These are phyloP conservation scores for Timema podura DNA, from an alignment of 2,888 invertebrate species.

Conservation along the genomic window DNA sequence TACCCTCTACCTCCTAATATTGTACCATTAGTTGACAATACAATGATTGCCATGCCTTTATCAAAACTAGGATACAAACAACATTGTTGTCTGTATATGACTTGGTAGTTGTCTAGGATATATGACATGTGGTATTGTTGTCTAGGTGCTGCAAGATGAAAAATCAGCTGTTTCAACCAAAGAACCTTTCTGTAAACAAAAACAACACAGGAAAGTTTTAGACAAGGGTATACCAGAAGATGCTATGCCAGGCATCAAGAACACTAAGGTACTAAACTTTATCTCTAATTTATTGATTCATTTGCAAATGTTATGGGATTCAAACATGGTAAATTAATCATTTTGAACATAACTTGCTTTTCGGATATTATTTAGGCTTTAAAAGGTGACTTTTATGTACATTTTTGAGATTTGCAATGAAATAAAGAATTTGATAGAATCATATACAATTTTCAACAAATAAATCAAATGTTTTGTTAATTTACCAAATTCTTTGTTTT, in stretches of 20 bases:
- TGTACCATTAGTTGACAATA: no score
- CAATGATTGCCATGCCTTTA: no score
- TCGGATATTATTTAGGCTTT: neutral
- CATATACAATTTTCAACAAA: neutral
- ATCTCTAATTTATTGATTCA: no score
- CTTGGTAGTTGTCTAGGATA: no score
- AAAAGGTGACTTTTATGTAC: neutral
- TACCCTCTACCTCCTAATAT: no score
- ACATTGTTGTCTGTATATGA: no score
- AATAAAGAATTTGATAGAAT: neutral
- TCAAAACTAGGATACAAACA: no score
- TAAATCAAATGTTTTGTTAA: neutral
- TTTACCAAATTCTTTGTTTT: conserved; percentile 31
- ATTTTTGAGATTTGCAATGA: neutral
- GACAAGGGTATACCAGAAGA: conserved; percentile 90
- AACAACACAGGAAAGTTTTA: conserved; percentile 78
- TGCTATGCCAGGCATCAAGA: conserved; percentile 80
- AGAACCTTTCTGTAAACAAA: conserved; percentile 70
- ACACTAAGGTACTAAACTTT: conserved; percentile 56
- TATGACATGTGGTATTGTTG: conserved; percentile 34
- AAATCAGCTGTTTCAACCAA: conserved; percentile 57
- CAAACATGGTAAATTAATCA: no score
- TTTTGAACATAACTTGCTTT: no score
- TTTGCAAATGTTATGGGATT: no score
- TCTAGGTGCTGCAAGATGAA: conserved; percentile 59